phyloP scores from a whole-genome alignment of 2,888 invertebrate genomes.

The Hirtodrosophila alboralis region DNA sequence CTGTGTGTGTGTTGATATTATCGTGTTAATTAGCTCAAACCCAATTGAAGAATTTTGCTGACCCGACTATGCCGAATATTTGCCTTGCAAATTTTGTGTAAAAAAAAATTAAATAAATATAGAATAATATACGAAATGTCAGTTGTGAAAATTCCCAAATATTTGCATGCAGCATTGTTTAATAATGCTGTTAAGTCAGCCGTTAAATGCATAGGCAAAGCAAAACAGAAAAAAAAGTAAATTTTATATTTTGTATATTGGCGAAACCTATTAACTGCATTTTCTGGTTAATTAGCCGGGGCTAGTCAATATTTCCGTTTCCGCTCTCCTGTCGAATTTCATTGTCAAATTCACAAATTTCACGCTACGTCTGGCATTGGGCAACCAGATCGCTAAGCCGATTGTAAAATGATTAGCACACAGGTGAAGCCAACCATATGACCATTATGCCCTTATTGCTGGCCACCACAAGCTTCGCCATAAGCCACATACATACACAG shows the following conservation, averaged over 20 bases:
- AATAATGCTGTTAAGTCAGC: conserved; percentile 55
- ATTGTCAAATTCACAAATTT: conserved; percentile 60
- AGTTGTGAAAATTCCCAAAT: conserved; percentile 29
- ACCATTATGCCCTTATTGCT: conserved; percentile 50
- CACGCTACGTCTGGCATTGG: conserved; percentile 37
- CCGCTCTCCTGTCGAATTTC: conserved; percentile 11
- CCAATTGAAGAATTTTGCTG: conserved; percentile 53
- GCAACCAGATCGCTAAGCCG: conserved; percentile 37
- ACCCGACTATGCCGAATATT: conserved; percentile 49
- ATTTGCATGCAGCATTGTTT: conserved; percentile 39
- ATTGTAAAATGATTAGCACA: conserved; percentile 62
- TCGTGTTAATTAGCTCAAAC: conserved; percentile 48
- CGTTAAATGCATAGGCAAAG: conserved; percentile 51
- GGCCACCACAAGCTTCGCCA: conserved; percentile 35
- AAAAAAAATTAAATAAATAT: conserved; percentile 1
- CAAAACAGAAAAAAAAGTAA: conserved; percentile 19
- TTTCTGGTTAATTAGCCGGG: conserved; percentile 64
- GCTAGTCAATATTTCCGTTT: conserved; percentile 42
- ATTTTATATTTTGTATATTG: conserved; percentile 3
- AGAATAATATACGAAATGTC: neutral
- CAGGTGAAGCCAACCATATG: conserved; percentile 45
- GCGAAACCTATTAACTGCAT: conserved; percentile 51
- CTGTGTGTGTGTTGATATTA: conserved; percentile 22
- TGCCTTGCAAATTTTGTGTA: conserved; percentile 57
- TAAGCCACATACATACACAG: conserved; percentile 23